Percentiles rank a stretch among this genome's conserved stretches.
These are phyloP conservation scores for Cosmia pyralina DNA, from an alignment of 2,888 invertebrate genomes.

Conservation along the genomic window DNA sequence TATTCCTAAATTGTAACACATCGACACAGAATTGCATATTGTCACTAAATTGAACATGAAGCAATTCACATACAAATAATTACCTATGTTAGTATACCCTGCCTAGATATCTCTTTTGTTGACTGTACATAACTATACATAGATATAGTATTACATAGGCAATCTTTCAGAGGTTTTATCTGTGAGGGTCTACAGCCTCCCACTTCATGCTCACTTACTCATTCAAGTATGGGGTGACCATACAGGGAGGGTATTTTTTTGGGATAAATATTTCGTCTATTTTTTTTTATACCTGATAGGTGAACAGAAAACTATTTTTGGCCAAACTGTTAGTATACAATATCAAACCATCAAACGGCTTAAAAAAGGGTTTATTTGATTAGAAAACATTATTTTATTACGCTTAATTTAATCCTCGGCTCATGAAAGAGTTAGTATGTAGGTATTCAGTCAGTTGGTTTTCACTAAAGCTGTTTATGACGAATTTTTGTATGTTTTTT, in stretches of 20 bases:
- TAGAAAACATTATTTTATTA: neutral
- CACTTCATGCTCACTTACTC: constrained; percentile 43
- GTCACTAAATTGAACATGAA: too few species aligned
- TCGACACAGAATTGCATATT: too few species aligned
- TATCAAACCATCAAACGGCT: too few species aligned
- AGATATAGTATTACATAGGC: neutral
- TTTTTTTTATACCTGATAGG: neutral
- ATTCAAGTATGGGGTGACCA: constrained; percentile 16
- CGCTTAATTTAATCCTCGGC: neutral
- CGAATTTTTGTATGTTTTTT: neutral
- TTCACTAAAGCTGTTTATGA: neutral
- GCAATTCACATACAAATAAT: too few species aligned
- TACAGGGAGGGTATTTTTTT: neutral
- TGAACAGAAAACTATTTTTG: neutral
- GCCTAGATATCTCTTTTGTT: too few species aligned
- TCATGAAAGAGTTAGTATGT: too few species aligned
- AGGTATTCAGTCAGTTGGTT: too few species aligned
- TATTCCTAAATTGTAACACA: too few species aligned
- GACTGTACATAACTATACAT: constrained; percentile 4
- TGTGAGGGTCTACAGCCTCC: constrained; percentile 11
- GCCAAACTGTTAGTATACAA: neutral
- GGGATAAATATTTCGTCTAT: neutral
- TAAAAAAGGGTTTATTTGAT: too few species aligned
- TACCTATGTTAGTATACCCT: too few species aligned
- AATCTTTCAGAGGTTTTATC: constrained; percentile 39